A percentile compares a stretch with the other conserved stretches of the same genome.
Evolutionary conservation across 2,888 invertebrate species (phyloP).

Genomic region (Caenorhabditis sp.): DNA sequence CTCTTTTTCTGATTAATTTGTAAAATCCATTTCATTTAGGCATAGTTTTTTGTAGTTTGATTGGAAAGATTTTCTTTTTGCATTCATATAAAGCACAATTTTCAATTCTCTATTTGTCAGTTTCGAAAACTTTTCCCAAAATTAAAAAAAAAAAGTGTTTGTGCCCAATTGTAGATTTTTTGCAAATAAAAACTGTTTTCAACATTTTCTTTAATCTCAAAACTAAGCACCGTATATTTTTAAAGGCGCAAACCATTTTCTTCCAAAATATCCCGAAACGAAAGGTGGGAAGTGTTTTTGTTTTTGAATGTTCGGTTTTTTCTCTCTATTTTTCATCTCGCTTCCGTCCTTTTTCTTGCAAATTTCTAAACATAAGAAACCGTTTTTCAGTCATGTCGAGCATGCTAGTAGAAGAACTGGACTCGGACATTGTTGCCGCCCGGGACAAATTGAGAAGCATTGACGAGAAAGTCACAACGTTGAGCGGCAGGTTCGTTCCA

Average conservation of each 20-base stretch:
- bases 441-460: slow-evolving; percentile 45
- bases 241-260: no score
- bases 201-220: no score
- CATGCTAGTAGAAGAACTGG: slow-evolving; percentile 52
- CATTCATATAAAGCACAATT: no score
- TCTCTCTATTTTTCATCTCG: neutral
- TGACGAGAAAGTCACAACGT: slow-evolving; percentile 49
- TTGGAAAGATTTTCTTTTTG: no score
- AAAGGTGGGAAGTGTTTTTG: neutral
- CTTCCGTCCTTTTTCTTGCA: neutral
- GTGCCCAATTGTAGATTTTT: no score
- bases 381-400: slow-evolving; percentile 32
- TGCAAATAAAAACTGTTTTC: no score
- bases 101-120: no score
- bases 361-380: no score
- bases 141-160: neutral
- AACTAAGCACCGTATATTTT: no score
- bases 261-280: neutral
- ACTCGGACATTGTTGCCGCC: slow-evolving; percentile 44
- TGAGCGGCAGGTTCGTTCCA: slow-evolving; percentile 43
- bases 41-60: neutral
- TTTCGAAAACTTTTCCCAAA: no score
- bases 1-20: no score
- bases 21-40: neutral
- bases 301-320: neutral